Evolutionary conservation across 2,888 invertebrate genomes (phyloP).

Genomic region (Sturmia bella): DNA sequence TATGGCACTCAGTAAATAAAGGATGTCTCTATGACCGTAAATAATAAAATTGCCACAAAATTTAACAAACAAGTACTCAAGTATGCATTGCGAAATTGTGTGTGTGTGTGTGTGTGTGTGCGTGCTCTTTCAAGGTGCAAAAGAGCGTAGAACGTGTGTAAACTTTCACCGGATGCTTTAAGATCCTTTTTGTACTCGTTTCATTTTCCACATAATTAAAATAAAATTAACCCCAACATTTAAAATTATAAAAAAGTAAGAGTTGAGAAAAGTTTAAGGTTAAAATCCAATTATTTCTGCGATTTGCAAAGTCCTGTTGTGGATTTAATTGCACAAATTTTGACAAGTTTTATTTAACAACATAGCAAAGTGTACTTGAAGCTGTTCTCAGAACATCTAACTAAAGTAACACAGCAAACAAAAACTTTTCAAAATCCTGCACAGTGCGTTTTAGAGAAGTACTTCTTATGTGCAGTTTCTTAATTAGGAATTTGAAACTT

Average conservation of each 20-base stretch:
- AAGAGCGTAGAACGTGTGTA: no score
- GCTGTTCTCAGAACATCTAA: not conserved
- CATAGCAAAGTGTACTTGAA: slow-evolving; percentile 9
- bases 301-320: slow-evolving; percentile 11
- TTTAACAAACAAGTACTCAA: slow-evolving; percentile 41
- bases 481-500: slow-evolving; percentile 29
- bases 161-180: slow-evolving; percentile 48
- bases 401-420: not conserved
- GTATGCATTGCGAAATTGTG: slow-evolving; percentile 1
- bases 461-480: not conserved
- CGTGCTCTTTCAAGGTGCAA: not conserved
- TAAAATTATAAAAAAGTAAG: not conserved
- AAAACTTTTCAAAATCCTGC: not conserved
- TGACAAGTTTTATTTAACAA: slow-evolving; percentile 5
- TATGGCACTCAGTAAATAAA: slow-evolving; percentile 14
- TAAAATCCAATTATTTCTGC: not conserved
- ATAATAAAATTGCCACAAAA: slow-evolving; percentile 57
- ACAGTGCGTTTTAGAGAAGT: not conserved
- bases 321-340: slow-evolving; percentile 29
- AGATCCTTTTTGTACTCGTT: slow-evolving; percentile 18
- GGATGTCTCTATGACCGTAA: slow-evolving; percentile 28
- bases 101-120: not conserved
- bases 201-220: slow-evolving; percentile 44
- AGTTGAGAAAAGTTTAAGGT: slow-evolving; percentile 29
- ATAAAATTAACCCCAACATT: slow-evolving; percentile 45